phyloP scores from a whole-genome alignment of 1,140 invertebrate species.

The Drosophila seguyi region DNA sequence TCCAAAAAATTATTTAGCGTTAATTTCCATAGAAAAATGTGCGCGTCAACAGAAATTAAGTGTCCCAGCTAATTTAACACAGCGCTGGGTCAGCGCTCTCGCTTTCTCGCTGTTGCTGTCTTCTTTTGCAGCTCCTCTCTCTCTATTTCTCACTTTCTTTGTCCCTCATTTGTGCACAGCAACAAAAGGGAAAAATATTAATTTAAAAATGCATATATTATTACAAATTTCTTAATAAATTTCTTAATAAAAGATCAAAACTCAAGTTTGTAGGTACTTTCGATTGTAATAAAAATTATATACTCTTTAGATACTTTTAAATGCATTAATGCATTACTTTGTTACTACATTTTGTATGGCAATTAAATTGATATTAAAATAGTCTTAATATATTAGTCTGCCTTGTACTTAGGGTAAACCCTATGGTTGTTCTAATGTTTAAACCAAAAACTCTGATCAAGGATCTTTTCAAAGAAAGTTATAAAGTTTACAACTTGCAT shows the following conservation, averaged over 20 bases:
- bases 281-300: not conserved
- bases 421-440: too few species aligned
- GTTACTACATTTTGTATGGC: too few species aligned
- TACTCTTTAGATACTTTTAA: not conserved
- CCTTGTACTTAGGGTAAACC: too few species aligned
- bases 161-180: not conserved
- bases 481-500: too few species aligned
- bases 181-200: not conserved
- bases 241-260: too few species aligned
- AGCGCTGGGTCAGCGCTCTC: slow-evolving; percentile 56
- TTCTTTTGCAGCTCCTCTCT: not conserved
- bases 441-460: too few species aligned
- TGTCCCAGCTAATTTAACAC: slow-evolving; percentile 83
- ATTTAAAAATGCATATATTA: not conserved
- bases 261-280: not conserved
- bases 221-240: not conserved
- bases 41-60: slow-evolving; percentile 83
- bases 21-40: slow-evolving; percentile 84
- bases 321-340: too few species aligned
- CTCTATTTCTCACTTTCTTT: not conserved
- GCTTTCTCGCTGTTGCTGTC: slow-evolving; percentile 3
- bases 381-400: too few species aligned
- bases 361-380: too few species aligned
- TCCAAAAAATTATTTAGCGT: slow-evolving; percentile 81
- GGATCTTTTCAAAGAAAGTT: too few species aligned